Evolutionary conservation across 2,888 invertebrate species (phyloP).

Genomic region (Cheiracanthium punctorium): DNA sequence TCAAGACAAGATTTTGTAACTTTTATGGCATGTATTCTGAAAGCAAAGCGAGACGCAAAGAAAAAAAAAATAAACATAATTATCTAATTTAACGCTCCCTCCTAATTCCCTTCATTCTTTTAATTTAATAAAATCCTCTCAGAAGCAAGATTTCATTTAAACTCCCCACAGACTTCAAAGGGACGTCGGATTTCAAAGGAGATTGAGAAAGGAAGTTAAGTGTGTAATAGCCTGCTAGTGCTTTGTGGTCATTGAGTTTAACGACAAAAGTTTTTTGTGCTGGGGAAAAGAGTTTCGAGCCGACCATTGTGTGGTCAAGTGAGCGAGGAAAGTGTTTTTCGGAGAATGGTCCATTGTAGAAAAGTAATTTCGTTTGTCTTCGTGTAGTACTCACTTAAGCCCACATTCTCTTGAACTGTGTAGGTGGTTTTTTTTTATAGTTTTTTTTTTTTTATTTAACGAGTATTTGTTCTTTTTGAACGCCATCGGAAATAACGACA

Average conservation of each 20-base stretch:
- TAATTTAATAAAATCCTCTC: too few species aligned
- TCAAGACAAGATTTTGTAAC: too few species aligned
- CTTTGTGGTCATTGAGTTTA: slow-evolving; percentile 1
- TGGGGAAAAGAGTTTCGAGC: background rate
- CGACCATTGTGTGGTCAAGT: slow-evolving; percentile 7
- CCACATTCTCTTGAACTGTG: background rate
- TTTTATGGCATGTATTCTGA: too few species aligned
- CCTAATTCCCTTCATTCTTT: too few species aligned
- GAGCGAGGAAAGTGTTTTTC: background rate
- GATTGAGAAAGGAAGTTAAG: background rate
- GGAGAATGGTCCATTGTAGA: background rate
- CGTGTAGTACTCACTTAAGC: background rate
- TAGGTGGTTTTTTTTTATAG: background rate
- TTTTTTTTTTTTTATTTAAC: too few species aligned
- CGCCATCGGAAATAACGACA: background rate
- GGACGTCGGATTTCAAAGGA: background rate
- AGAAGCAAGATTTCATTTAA: too few species aligned
- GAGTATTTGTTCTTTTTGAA: background rate
- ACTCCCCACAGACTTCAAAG: too few species aligned
- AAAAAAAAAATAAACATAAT: too few species aligned
- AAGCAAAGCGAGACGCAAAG: too few species aligned
- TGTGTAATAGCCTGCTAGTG: background rate
- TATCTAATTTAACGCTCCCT: too few species aligned
- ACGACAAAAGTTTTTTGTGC: background rate
- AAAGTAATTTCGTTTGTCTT: background rate